These are phyloP conservation scores for Drosophila dunni DNA, from an alignment of 1,140 invertebrate species.

Conservation along the genomic window DNA sequence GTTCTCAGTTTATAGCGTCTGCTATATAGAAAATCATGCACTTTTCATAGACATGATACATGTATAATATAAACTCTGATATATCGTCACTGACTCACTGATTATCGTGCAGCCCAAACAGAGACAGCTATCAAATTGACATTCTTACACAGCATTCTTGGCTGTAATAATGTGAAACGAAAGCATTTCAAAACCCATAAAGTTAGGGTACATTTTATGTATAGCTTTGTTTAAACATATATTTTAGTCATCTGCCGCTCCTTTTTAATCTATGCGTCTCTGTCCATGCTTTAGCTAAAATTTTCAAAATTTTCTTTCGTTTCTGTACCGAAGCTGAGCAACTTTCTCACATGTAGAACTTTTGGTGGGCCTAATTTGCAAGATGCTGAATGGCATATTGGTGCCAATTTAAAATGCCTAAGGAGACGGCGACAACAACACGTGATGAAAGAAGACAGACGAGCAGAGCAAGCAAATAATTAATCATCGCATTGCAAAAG, in stretches of 20 bases:
- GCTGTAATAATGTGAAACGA: not conserved
- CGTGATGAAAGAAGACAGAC: constrained; percentile 23
- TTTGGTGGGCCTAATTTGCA: constrained; percentile 35
- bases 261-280: too few species aligned
- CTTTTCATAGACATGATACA: constrained; percentile 7
- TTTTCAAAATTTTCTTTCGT: constrained; percentile 7
- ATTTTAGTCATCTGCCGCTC: too few species aligned
- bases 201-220: too few species aligned
- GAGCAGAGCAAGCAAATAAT: constrained; percentile 38
- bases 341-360: constrained; percentile 11
- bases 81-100: not conserved
- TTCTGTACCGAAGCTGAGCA: too few species aligned
- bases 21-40: constrained; percentile 18
- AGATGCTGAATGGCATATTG: constrained; percentile 64
- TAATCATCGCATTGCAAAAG: constrained; percentile 79
- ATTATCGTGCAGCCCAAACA: too few species aligned
- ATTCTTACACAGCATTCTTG: too few species aligned
- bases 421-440: constrained; percentile 21
- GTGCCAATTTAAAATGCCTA: constrained; percentile 74
- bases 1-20: constrained; percentile 19
- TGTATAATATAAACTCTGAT: not conserved
- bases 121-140: too few species aligned
- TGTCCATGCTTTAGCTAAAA: not conserved
- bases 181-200: constrained; percentile 1
- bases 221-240: too few species aligned